Percentiles rank a stretch among this genome's conserved stretches.
phyloP scores from a whole-genome alignment of 2,797 vertebrate species.

The Tokudaia muenninki region DNA sequence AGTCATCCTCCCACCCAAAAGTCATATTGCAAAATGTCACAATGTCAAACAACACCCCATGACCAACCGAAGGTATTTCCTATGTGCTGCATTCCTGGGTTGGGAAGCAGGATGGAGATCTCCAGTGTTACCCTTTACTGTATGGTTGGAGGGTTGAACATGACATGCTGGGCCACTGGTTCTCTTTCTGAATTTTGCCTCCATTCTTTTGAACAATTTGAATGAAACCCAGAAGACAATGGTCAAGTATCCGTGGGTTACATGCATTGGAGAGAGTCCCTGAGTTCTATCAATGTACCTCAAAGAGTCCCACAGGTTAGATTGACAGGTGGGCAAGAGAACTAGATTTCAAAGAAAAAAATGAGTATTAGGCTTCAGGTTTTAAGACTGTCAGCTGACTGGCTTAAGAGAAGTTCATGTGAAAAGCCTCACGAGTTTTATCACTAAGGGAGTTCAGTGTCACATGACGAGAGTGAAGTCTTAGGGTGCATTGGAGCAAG shows the following conservation, averaged over 20 bases:
- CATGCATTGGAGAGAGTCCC: neutral
- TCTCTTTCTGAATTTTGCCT: neutral
- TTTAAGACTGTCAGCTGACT: neutral
- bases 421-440: constrained; percentile 46
- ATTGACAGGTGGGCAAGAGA: neutral
- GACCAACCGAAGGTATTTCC: neutral
- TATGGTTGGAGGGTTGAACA: neutral
- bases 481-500: neutral
- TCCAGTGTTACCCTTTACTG: neutral
- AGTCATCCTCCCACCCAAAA: neutral
- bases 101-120: neutral
- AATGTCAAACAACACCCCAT: neutral
- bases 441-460: neutral
- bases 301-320: neutral
- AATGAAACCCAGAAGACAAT: neutral
- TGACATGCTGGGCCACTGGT: neutral
- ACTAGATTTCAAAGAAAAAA: constrained; percentile 21
- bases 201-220: neutral
- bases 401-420: constrained; percentile 41
- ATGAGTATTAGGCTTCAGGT: neutral
- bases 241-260: neutral
- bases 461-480: neutral
- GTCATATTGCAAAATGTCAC: neutral
- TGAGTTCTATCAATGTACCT: neutral
- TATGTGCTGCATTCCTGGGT: neutral